Conservation (phyloP, 2,888 invertebrate species). For the Lymantria monacha region DNA sequence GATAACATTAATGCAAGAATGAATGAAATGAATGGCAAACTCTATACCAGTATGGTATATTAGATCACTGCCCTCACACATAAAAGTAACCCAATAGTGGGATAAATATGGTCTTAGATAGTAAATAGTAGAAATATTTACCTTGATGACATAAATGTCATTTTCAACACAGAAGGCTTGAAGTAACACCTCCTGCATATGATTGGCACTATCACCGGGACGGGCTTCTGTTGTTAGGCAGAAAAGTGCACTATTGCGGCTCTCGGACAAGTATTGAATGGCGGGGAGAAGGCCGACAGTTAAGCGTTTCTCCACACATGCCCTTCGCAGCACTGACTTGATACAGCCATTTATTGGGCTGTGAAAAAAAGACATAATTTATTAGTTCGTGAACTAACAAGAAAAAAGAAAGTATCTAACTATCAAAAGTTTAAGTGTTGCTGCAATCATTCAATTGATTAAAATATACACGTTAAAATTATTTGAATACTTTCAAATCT, state of each 20-base stretch:
- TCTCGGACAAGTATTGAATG: slow-evolving; percentile 82
- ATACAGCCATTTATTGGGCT: slow-evolving; percentile 78
- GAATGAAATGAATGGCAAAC: too few relatives aligned
- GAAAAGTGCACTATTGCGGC: slow-evolving; percentile 84
- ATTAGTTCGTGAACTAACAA: neutral
- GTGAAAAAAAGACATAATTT: slow-evolving; percentile 45
- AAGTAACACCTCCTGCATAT: slow-evolving; percentile 89
- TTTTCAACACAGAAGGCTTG: slow-evolving; percentile 91
- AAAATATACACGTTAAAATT: too few relatives aligned
- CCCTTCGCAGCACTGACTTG: slow-evolving; percentile 77
- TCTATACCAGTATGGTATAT: too few relatives aligned
- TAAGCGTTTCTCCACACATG: slow-evolving; percentile 80
- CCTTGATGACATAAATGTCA: slow-evolving; percentile 89
- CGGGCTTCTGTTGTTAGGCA: slow-evolving; percentile 86
- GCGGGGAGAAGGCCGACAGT: slow-evolving; percentile 85
- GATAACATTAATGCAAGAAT: too few relatives aligned
- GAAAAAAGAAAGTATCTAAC: too few relatives aligned
- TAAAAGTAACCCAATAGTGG: too few relatives aligned
- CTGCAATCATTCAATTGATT: too few relatives aligned
- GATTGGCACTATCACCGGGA: slow-evolving; percentile 88
- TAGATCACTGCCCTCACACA: too few relatives aligned
- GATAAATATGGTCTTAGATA: neutral
- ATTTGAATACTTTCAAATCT: too few relatives aligned
- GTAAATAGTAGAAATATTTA: slow-evolving; percentile 50
- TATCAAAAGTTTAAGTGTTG: too few relatives aligned